A percentile compares a stretch with the other conserved stretches of the same genome.
Conservation (phyloP, 2,888 invertebrate genomes). For the Muschampia plurimacula region DNA sequence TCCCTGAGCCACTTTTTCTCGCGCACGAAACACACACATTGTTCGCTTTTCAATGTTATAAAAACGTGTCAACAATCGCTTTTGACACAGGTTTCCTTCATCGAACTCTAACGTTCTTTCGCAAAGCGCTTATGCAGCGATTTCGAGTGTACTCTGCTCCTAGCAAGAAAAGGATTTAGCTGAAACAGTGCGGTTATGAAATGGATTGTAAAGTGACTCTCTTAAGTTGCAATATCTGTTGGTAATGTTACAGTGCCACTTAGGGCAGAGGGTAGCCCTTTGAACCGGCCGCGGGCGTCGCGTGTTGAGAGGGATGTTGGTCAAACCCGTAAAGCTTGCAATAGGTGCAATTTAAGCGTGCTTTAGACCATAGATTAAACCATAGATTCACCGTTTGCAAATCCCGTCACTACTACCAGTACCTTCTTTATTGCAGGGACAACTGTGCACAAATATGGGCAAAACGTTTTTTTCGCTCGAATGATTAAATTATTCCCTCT, state of each 20-base stretch:
- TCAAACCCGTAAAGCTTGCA: slow-evolving; percentile 63
- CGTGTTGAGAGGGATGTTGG: slow-evolving; percentile 57
- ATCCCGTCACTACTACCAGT: slow-evolving; percentile 53
- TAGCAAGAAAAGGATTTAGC: slow-evolving; percentile 18
- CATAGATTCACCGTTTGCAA: slow-evolving; percentile 56
- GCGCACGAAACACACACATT: background rate
- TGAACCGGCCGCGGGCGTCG: slow-evolving; percentile 73
- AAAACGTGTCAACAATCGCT: slow-evolving; percentile 32
- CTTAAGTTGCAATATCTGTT: slow-evolving; percentile 45
- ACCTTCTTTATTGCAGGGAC: slow-evolving; percentile 51
- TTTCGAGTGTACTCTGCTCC: slow-evolving; percentile 14
- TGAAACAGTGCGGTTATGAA: slow-evolving; percentile 9
- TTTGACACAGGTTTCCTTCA: slow-evolving; percentile 34
- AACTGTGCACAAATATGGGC: slow-evolving; percentile 47
- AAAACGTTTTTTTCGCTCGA: slow-evolving; percentile 33
- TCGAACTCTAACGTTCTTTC: slow-evolving; percentile 33
- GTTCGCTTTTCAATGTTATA: slow-evolving; percentile 28
- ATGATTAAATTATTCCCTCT: slow-evolving; percentile 35
- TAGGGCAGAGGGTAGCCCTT: slow-evolving; percentile 66
- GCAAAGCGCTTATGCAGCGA: slow-evolving; percentile 2
- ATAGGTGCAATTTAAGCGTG: slow-evolving; percentile 61
- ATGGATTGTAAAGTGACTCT: slow-evolving; percentile 30
- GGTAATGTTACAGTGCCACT: slow-evolving; percentile 47
- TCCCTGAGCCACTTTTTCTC: background rate
- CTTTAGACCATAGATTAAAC: background rate